Base-by-base conservation (phyloP, 1,140 invertebrate species). In the Drosophila simulans region DNA sequence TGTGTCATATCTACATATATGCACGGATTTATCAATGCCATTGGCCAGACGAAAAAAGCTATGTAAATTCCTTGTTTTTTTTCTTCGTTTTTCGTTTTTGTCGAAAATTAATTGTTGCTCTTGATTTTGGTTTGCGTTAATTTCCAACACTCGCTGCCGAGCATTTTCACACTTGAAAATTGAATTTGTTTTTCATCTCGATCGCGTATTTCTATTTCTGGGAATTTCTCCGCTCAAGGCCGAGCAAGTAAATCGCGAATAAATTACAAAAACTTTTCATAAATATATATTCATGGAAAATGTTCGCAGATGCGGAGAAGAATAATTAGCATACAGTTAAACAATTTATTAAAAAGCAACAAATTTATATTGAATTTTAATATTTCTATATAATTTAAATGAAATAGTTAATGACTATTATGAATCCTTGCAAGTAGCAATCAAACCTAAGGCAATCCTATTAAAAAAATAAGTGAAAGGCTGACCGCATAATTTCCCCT, bases 121-220 rank as follows among this genome's bases (percentile, higher is more conserved):
- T 65, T 60, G n/a, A 22, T 52, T 55, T 46, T 37, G 52, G 4
- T 37, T 46, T 52, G n/a, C 27, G 0, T 64, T 17, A 45, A 45
- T 66, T 64, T 49, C 58, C 42, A 69, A 55, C 22, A 68, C 22
- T 56, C 31, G 34, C 10, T 35, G 25, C 10, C 20, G 42, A 49
- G 66, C 39, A 64, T 64, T 64, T 74, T 73, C 69, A 73, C 70
- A 73, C 70, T 63, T 63, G 69, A 63, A 48, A 48, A 69, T 68
- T 55, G 31, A 46, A 39, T 55, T 66, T 31, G 13, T 34, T 20
- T 48, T 48, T 48, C 20, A 7, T 2, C 43, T n/a, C 46, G 46
- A 31, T 45, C 17, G 22, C 27, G 12, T 27, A 15, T 64, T 48
- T 65, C 25, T 65, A 65, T 65, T 65, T 65, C 35, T 64, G 42